phyloP scores from a whole-genome alignment of 1,140 invertebrate species.

The Lepidostoma basale region DNA sequence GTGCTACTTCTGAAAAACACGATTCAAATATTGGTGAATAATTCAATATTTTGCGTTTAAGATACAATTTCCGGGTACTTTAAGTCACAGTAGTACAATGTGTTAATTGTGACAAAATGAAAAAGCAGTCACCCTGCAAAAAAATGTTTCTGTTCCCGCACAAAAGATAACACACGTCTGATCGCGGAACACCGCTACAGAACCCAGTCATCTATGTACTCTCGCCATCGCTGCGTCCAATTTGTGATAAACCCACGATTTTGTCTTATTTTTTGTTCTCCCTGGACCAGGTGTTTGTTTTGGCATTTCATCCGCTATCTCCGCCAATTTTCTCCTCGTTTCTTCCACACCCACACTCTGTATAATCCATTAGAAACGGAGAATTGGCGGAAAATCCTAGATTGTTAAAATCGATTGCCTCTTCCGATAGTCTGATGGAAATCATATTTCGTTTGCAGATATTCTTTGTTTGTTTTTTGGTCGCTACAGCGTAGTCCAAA shows the following conservation, averaged over 20 bases:
- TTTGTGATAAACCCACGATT: constrained; percentile 44
- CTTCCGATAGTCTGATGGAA: background rate
- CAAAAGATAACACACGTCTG: background rate
- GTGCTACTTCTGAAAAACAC: no score
- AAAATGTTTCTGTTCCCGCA: background rate
- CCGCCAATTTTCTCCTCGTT: background rate
- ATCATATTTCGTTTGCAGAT: no score
- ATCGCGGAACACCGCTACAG: no score
- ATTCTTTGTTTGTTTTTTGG: no score
- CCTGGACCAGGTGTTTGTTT: constrained; percentile 44
- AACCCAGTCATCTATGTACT: no score
- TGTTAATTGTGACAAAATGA: no score
- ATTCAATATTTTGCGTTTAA: no score
- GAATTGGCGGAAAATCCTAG: background rate
- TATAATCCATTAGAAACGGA: constrained; percentile 15
- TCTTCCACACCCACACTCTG: background rate
- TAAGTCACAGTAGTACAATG: no score
- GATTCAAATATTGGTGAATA: no score
- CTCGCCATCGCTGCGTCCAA: constrained; percentile 23
- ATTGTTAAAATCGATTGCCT: constrained; percentile 3
- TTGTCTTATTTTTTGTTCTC: constrained; percentile 43
- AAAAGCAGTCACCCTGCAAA: background rate
- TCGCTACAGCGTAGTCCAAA: no score
- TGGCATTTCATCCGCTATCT: constrained; percentile 10
- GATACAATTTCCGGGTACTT: no score